Evolutionary conservation across 2,888 invertebrate species (phyloP), one percentile per base, ranked within the genome.

Genomic region (Tetheella fluctuosa): DNA sequence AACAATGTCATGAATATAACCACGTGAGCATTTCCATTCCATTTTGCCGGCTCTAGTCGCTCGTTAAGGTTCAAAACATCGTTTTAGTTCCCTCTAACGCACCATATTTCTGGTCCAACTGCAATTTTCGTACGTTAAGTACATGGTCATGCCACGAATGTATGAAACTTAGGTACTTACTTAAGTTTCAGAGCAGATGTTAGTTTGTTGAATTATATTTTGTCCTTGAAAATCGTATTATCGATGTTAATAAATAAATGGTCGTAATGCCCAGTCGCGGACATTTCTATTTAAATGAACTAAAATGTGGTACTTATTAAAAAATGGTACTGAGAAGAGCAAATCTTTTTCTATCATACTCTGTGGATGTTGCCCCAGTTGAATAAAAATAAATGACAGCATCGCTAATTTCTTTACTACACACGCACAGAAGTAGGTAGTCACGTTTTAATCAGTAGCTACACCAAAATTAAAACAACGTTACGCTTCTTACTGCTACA

Each of bases 61-160:
- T 83, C 85, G 80, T 86, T 86, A 81, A 76, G 71, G 77, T 76
- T 76, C 79, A 83, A 74, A 84, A 83, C 79, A 79, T 76, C 76
- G 73, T 76, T 81, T 77, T 77, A 78, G 79, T 79, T 82, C 70
- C 73, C 77, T 80, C 80, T 74, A 77, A 81, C 73, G 71, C 79
- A 73, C 76, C 68, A 76, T 80, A 80, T 77, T 76, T 80, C 70
- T 68, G 67, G 65, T 62, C 60, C 68, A 79, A 81, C 79, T 83
- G 79, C 80, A 81, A 82, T 79, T 79, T 80, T 71, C 75, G 65
- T 74, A 73, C 76, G 73, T n/a, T 73, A 77, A 69, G 64, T 67
- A 62, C 68, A 63, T 52, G 57, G 42, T 70, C 64, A 62, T 69
- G 64, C 63, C 28, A 5, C 48, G 30, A 34, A 58, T 34, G 25